Evolutionary conservation across 2,113 vertebrate genomes (phyloP).

Genomic region (Heliornis fulica): DNA sequence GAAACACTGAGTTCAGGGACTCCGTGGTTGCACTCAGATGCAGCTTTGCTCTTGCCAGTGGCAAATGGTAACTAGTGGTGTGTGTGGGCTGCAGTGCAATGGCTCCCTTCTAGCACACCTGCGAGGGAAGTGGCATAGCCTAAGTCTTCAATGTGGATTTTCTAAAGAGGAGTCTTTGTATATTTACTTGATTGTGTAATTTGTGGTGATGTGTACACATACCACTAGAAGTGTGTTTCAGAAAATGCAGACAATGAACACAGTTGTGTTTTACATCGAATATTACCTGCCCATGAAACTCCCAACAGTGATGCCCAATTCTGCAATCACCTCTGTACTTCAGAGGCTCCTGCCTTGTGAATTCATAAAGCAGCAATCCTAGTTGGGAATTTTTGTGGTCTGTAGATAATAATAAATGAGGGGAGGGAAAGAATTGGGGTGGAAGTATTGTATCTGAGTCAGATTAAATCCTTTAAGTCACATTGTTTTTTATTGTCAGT

Average conservation of each 20-base stretch:
- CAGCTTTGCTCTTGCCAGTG: not conserved
- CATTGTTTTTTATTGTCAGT: not conserved
- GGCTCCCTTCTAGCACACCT: not conserved
- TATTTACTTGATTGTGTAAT: not conserved
- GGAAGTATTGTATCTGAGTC: not conserved
- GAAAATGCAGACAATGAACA: not conserved
- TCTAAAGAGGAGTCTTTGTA: not conserved
- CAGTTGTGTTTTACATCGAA: not conserved
- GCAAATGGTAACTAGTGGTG: not conserved
- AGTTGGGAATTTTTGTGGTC: not conserved
- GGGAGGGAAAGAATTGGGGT: too few species aligned
- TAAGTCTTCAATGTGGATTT: not conserved
- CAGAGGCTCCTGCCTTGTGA: not conserved
- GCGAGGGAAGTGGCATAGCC: not conserved
- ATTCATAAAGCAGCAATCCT: not conserved
- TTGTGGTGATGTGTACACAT: not conserved
- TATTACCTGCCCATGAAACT: not conserved
- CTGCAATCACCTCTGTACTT: not conserved
- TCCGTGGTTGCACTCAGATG: not conserved
- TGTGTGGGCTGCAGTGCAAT: not conserved
- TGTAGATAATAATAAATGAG: not conserved
- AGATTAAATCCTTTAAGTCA: not conserved
- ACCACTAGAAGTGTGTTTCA: not conserved
- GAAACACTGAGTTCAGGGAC: not conserved
- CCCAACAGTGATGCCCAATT: not conserved